Base-by-base conservation (phyloP, 2,888 invertebrate species). In the Amaurobius ferox region DNA sequence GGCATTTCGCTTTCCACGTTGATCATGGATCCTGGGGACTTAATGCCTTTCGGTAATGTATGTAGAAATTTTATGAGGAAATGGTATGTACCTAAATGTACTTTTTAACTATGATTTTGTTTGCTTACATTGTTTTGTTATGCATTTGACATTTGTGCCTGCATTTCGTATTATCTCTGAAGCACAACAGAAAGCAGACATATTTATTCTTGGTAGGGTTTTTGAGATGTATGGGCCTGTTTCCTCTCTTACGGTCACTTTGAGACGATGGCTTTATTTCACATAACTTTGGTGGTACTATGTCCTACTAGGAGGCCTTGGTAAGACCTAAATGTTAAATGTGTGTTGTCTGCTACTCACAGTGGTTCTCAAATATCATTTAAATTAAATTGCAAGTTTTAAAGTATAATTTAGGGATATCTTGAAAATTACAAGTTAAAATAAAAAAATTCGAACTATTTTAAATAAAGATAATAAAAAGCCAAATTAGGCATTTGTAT, bases 291-390 rank as follows among this genome's bases (percentile, higher is more conserved):
- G 76, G 32, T 77, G 76, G 76, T 66, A 67, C 74, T 80, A 76
- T 71, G 83, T 77, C 39, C 72, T 62, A n/a, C 72, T 26, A 5
- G 72, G 66, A 77, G 48, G 28, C 29, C 64, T 85, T 64, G 83
- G 83, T 85, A 85, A 85, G 83, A 77, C 66, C 48, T 83, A 77
- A 85, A 48, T 77, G 83, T 85, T 83, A 71, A 85, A 72, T 77
- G 77, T 77, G 76, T 64, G 74, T 80, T 72, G 81, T 83, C 48
- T 71, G 72, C 83, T 77, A 71, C 64, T 76, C 44, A 72, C 77
- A 85, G 83, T 85, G 77, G 76, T 76, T 83, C 81, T 83, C 81
- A 83, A 83, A n/a, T n/a, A n/a, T n/a, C n/a, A n/a, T n/a, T n/a
- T n/a, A n/a, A n/a, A n/a, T n/a, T n/a, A n/a, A n/a, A n/a, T n/a